phyloP scores from a whole-genome alignment of 2,888 invertebrate genomes.

The Phyto melanocephala region DNA sequence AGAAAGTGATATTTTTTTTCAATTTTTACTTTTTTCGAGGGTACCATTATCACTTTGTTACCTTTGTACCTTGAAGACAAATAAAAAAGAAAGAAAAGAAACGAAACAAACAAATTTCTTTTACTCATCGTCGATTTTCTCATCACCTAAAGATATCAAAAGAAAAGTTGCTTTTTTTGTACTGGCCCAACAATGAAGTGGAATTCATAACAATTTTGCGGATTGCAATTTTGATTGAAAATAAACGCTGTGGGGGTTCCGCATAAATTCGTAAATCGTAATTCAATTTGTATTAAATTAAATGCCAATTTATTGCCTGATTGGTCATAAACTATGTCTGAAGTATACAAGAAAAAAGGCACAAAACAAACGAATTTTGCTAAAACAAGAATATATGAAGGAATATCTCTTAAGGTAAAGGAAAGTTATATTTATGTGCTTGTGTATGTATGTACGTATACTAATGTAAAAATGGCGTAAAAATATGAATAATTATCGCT shows the following conservation, averaged over 20 bases:
- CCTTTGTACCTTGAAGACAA: conserved; percentile 6
- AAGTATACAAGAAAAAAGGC: conserved; percentile 24
- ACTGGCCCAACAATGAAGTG: conserved; percentile 47
- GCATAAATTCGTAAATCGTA: conserved; percentile 67
- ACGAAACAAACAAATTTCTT: conserved; percentile 31
- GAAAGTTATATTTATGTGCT: conserved; percentile 37
- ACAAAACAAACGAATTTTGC: not conserved
- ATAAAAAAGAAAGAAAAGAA: not conserved
- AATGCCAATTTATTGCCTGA: conserved; percentile 76
- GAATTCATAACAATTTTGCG: conserved; percentile 73
- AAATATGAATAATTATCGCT: conserved; percentile 58
- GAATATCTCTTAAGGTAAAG: conserved; percentile 38
- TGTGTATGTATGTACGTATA: too few relatives aligned
- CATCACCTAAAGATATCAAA: conserved; percentile 6
- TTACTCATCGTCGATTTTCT: conserved; percentile 26
- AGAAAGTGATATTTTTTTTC: conserved; percentile 57
- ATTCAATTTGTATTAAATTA: conserved; percentile 77
- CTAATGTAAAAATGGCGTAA: conserved; percentile 21
- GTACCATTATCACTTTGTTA: conserved; percentile 16
- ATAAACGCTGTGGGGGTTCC: conserved; percentile 75
- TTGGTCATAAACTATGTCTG: conserved; percentile 63
- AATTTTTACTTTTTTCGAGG: not conserved
- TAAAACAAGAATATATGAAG: too few relatives aligned
- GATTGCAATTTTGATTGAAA: conserved; percentile 76
- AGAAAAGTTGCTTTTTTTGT: not conserved